A percentile compares a stretch with the other conserved stretches of the same genome.
These are phyloP conservation scores for Leptodactylus fallax DNA, from an alignment of 2,797 vertebrate species.

Conservation along the genomic window DNA sequence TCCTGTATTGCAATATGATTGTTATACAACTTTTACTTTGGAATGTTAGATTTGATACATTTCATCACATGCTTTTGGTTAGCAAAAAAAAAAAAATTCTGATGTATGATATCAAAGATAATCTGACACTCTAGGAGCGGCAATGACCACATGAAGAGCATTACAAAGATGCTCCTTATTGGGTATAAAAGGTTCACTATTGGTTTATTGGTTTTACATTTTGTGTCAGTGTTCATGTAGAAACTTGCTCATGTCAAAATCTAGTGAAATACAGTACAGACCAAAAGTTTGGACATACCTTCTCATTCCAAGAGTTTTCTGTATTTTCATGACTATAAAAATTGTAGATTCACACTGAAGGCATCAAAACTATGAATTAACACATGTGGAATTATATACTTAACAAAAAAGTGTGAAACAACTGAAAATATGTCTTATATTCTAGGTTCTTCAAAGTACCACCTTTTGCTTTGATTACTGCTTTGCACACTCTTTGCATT, in stretches of 20 bases:
- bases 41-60: neutral
- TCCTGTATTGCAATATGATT: neutral
- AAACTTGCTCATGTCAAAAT: neutral
- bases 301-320: too few species aligned
- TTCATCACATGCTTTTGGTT: neutral
- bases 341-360: too few species aligned
- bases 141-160: neutral
- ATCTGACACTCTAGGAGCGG: neutral
- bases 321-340: too few species aligned
- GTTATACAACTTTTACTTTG: neutral
- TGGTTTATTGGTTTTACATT: neutral
- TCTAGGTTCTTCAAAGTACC: too few species aligned
- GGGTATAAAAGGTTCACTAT: neutral
- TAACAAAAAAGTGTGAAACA: too few species aligned
- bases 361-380: too few species aligned
- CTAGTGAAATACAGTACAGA: neutral
- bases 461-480: too few species aligned
- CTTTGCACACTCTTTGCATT: too few species aligned
- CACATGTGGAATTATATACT: too few species aligned
- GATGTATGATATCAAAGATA: too few species aligned
- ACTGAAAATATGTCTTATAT: too few species aligned
- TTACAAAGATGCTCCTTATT: neutral
- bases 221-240: neutral
- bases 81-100: neutral
- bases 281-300: too few species aligned